These are phyloP conservation scores for Macrostomum cliftonense DNA, from an alignment of 2,888 invertebrate genomes.

Conservation along the genomic window DNA sequence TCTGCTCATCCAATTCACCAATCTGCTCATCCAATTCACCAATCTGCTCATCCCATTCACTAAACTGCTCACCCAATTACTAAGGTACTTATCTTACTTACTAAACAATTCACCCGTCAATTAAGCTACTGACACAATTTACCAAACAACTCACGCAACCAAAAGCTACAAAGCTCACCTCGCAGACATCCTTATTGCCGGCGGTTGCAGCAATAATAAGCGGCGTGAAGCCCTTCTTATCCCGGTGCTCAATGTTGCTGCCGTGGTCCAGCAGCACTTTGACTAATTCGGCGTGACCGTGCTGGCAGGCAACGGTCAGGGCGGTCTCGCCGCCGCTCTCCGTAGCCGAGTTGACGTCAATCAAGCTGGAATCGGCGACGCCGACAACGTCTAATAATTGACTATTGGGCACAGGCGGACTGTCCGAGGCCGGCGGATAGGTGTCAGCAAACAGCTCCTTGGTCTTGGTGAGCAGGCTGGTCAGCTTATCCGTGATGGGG, in stretches of 20 bases:
- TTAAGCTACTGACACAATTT: too few relatives aligned
- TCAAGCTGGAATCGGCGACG: constrained; percentile 13
- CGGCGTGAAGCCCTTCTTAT: constrained; percentile 53
- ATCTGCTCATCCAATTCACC: too few relatives aligned
- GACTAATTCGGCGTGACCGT: constrained; percentile 74
- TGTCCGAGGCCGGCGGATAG: constrained; percentile 21
- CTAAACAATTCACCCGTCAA: too few relatives aligned
- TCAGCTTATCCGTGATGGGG: constrained; percentile 12
- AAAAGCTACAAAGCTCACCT: background rate
- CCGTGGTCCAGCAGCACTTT: constrained; percentile 71
- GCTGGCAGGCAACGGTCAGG: constrained; percentile 83
- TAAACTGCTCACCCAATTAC: too few relatives aligned
- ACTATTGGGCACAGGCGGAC: background rate
- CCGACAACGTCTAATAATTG: background rate
- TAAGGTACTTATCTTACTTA: too few relatives aligned
- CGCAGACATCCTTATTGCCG: constrained; percentile 7
- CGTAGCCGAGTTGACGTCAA: constrained; percentile 84
- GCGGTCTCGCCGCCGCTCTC: constrained; percentile 98
- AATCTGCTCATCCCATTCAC: too few relatives aligned
- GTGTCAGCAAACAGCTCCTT: constrained; percentile 15
- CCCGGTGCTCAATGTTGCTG: constrained; percentile 88
- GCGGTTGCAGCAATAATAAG: constrained; percentile 4
- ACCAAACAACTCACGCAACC: too few relatives aligned
- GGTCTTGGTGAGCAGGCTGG: constrained; percentile 7
- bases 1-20: too few relatives aligned